Conservation (phyloP, 2,888 invertebrate genomes). For the Cepaea hortensis region DNA sequence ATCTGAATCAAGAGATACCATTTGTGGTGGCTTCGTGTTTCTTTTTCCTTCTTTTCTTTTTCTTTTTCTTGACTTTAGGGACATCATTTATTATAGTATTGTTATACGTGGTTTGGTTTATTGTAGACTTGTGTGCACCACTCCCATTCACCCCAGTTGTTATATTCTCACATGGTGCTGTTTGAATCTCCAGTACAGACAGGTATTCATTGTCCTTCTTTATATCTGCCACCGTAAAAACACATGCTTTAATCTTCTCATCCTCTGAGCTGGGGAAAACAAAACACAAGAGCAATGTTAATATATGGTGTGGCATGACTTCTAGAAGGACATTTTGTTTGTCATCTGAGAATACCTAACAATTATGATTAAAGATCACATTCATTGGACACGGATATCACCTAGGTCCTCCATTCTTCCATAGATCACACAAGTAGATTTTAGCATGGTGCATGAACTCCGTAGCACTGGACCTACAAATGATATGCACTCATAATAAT, state of each 20-base stretch:
- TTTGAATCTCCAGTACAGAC: slow-evolving; percentile 52
- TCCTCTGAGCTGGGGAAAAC: slow-evolving; percentile 52
- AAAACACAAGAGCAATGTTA: too few relatives aligned
- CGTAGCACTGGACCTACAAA: too few relatives aligned
- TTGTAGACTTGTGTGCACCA: too few relatives aligned
- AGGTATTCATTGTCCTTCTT: slow-evolving; percentile 57
- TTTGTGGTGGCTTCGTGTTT: background rate
- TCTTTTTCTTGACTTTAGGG: slow-evolving; percentile 20
- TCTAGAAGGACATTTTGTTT: too few relatives aligned
- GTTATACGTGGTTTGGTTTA: background rate
- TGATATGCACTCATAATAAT: too few relatives aligned
- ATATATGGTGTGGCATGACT: too few relatives aligned
- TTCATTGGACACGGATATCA: too few relatives aligned
- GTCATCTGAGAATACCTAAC: too few relatives aligned
- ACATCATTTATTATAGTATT: background rate
- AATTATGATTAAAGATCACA: too few relatives aligned
- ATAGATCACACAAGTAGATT: too few relatives aligned
- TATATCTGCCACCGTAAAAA: slow-evolving; percentile 38
- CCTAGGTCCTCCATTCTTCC: too few relatives aligned
- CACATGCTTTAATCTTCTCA: slow-evolving; percentile 46
- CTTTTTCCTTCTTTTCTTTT: slow-evolving; percentile 28
- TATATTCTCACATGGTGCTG: background rate
- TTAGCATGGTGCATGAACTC: too few relatives aligned
- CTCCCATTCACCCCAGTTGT: background rate
- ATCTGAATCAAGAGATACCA: background rate